Evolutionary conservation across 2,113 vertebrate genomes (phyloP).

Genomic region (Chaetorhynchus papuensis): DNA sequence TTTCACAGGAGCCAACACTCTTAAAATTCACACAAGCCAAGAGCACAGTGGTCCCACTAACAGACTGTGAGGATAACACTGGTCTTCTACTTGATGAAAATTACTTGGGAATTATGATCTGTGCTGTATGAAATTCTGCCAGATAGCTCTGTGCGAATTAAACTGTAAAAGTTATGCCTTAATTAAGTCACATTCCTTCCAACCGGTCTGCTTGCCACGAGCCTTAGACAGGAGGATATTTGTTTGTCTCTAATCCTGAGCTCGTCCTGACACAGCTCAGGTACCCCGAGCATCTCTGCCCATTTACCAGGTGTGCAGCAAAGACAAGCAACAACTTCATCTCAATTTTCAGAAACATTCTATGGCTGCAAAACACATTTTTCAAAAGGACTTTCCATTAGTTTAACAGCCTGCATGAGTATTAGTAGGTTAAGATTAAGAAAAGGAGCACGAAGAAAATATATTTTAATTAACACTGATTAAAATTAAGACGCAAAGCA

Average conservation of each 20-base stretch:
- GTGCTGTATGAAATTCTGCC: neutral
- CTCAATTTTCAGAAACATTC: neutral
- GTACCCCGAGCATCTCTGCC: neutral
- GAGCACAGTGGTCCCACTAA: neutral
- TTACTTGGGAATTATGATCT: neutral
- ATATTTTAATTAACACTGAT: slow-evolving; percentile 55
- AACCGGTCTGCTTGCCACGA: neutral
- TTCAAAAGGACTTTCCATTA: neutral
- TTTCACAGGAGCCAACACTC: neutral
- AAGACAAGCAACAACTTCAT: neutral
- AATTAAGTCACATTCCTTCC: neutral
- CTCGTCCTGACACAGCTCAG: neutral
- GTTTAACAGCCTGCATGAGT: neutral
- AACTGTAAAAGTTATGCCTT: neutral
- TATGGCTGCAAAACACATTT: neutral
- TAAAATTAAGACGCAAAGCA: neutral
- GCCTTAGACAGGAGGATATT: neutral
- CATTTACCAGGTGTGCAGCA: neutral
- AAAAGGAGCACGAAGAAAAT: neutral
- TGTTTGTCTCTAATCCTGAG: neutral
- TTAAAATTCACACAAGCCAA: neutral
- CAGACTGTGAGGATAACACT: neutral
- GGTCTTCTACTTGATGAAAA: neutral
- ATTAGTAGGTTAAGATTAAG: slow-evolving; percentile 18
- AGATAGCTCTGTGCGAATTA: neutral